A percentile compares a stretch with the other conserved stretches of the same genome.
Evolutionary conservation across 2,113 vertebrate species (phyloP).

Genomic region (Rana temporaria): DNA sequence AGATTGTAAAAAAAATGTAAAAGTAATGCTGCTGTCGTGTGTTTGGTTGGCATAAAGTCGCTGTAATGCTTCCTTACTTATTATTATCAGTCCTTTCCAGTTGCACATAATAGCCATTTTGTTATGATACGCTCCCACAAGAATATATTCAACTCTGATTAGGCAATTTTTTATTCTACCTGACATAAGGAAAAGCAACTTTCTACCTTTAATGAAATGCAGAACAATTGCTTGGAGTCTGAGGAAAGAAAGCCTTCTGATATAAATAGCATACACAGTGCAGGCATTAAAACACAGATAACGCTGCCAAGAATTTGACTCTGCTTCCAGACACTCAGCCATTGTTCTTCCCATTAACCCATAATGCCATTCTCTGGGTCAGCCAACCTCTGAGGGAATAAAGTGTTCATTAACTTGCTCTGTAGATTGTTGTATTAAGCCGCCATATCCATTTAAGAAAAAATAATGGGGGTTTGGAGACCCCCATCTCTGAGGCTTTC

Average conservation of each 20-base stretch:
- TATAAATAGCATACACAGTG: slow-evolving; percentile 42
- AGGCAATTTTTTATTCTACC: slow-evolving; percentile 25
- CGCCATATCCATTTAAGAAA: slow-evolving; percentile 18
- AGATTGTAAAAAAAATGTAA: too few relatives aligned
- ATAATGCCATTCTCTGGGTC: slow-evolving; percentile 32
- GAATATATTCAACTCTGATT: background rate
- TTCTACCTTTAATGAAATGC: slow-evolving; percentile 44
- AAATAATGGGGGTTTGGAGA: slow-evolving; percentile 29
- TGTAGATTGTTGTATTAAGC: slow-evolving; percentile 23
- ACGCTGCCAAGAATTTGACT: slow-evolving; percentile 43
- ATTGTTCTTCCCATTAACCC: slow-evolving; percentile 51
- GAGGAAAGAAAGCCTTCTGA: slow-evolving; percentile 43
- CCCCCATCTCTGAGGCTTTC: background rate
- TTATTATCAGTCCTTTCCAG: background rate
- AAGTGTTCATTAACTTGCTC: slow-evolving; percentile 33
- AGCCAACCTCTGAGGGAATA: slow-evolving; percentile 25
- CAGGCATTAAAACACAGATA: slow-evolving; percentile 46
- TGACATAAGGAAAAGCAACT: slow-evolving; percentile 41
- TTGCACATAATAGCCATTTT: slow-evolving; percentile 7
- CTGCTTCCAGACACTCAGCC: slow-evolving; percentile 48
- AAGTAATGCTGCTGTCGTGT: too few relatives aligned
- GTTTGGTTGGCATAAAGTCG: too few relatives aligned
- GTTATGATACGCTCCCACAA: background rate
- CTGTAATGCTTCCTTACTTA: background rate
- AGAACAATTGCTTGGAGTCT: slow-evolving; percentile 47